phyloP scores from a whole-genome alignment of 2,888 invertebrate species.

The Embidobia sp. region DNA sequence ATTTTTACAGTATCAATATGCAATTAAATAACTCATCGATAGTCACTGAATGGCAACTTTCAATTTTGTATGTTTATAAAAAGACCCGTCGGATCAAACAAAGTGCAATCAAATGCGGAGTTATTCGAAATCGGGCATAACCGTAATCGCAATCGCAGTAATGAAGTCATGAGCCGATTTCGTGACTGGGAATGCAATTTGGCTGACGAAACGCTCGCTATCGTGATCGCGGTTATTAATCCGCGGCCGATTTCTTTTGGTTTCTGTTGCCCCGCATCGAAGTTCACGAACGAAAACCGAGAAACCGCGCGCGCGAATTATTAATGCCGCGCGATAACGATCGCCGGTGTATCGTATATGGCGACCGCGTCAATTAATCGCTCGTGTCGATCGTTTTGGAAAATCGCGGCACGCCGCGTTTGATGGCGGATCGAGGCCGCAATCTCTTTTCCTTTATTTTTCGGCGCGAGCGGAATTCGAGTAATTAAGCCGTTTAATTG shows the following conservation, averaged over 20 bases:
- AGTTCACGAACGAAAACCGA: conserved; percentile 42
- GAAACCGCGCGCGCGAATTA: conserved; percentile 30
- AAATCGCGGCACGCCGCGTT: conserved; percentile 44
- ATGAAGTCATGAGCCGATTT: conserved; percentile 40
- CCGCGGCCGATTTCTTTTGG: conserved; percentile 18
- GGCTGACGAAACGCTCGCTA: conserved; percentile 29
- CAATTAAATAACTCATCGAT: no score
- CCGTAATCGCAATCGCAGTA: conserved; percentile 22
- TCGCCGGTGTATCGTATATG: conserved; percentile 12
- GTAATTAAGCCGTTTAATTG: conserved; percentile 57
- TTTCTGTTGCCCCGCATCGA: conserved; percentile 16
- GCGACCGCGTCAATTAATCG: conserved; percentile 35
- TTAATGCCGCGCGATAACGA: conserved; percentile 43
- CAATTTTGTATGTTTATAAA: background rate
- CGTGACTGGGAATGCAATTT: conserved; percentile 40
- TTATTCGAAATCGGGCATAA: background rate
- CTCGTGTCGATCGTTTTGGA: conserved; percentile 48
- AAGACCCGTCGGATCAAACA: conserved; percentile 17
- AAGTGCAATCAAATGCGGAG: conserved; percentile 13
- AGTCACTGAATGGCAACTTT: background rate
- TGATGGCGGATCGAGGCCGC: conserved; percentile 47
- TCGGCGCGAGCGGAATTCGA: conserved; percentile 26
- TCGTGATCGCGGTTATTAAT: conserved; percentile 37
- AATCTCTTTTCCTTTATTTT: conserved; percentile 32
- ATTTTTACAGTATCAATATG: background rate